phyloP scores from a whole-genome alignment of 2,797 vertebrate genomes.

The Betta splendens region DNA sequence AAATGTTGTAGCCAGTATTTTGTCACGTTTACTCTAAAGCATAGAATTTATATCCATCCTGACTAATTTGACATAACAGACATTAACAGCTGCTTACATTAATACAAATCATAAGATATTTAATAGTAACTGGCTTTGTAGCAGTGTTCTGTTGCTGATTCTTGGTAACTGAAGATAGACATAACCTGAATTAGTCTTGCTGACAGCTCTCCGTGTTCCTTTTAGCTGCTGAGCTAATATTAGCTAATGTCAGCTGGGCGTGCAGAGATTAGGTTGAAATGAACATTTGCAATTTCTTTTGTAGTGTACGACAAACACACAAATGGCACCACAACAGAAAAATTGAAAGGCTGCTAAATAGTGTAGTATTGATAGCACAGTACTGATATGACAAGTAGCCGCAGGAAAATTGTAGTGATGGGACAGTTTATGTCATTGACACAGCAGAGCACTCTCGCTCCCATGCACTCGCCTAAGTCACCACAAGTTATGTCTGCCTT shows the following conservation, averaged over 20 bases:
- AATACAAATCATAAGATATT: too few species aligned
- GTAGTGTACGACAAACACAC: not conserved
- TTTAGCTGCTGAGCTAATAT: slow-evolving; percentile 8
- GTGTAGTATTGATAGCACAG: not conserved
- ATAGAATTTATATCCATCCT: too few species aligned
- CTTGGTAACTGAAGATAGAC: slow-evolving; percentile 13
- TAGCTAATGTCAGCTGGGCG: not conserved
- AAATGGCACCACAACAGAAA: not conserved
- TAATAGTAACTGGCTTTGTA: too few species aligned
- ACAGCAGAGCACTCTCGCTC: not conserved
- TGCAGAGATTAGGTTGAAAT: not conserved
- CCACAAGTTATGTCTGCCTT: slow-evolving; percentile 36
- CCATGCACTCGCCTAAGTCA: slow-evolving; percentile 17
- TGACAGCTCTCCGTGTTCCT: slow-evolving; percentile 5
- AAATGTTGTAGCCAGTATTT: too few species aligned
- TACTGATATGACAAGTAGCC: not conserved
- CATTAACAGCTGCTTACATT: too few species aligned
- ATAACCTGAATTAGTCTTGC: slow-evolving; percentile 5
- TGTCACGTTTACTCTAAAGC: too few species aligned
- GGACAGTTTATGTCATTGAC: slow-evolving; percentile 18
- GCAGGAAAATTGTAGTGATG: not conserved
- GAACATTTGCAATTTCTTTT: not conserved
- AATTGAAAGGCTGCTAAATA: not conserved
- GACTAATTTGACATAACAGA: too few species aligned
- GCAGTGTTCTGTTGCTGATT: too few species aligned